These are phyloP conservation scores for Pica pica DNA, from an alignment of 2,113 vertebrate species.

Conservation along the genomic window DNA sequence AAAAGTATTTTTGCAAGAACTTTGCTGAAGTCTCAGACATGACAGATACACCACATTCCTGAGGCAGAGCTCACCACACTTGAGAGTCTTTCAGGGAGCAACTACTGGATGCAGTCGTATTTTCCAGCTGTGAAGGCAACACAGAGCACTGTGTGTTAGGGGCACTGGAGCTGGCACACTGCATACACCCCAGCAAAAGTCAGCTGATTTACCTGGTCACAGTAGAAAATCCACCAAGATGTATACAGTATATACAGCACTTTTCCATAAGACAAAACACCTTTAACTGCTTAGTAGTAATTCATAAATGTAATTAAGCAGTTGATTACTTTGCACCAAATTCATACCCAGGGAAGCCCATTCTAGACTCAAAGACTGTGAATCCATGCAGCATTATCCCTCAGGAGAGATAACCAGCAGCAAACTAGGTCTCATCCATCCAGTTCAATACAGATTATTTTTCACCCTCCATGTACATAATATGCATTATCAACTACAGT, in stretches of 20 bases:
- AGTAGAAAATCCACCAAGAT: neutral
- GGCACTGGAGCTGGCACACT: neutral
- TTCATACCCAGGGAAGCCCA: neutral
- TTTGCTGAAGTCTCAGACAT: neutral
- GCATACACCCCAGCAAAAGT: neutral
- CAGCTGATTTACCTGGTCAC: neutral
- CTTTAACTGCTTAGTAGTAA: neutral
- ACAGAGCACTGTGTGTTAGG: rapidly evolving
- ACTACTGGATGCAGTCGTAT: neutral
- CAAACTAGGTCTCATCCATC: neutral
- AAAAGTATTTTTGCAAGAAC: neutral
- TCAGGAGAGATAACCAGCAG: neutral
- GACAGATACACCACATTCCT: neutral
- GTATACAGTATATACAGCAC: neutral
- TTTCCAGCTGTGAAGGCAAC: neutral
- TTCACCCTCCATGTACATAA: neutral
- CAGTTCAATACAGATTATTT: neutral
- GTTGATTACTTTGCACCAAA: neutral
- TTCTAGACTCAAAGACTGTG: neutral
- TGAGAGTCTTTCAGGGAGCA: neutral
- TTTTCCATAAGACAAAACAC: neutral
- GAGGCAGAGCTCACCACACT: neutral
- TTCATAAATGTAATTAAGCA: neutral
- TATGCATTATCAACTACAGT: neutral
- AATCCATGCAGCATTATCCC: neutral